Conservation (phyloP, 2,113 vertebrate genomes). For the Laticauda laticaudata region DNA sequence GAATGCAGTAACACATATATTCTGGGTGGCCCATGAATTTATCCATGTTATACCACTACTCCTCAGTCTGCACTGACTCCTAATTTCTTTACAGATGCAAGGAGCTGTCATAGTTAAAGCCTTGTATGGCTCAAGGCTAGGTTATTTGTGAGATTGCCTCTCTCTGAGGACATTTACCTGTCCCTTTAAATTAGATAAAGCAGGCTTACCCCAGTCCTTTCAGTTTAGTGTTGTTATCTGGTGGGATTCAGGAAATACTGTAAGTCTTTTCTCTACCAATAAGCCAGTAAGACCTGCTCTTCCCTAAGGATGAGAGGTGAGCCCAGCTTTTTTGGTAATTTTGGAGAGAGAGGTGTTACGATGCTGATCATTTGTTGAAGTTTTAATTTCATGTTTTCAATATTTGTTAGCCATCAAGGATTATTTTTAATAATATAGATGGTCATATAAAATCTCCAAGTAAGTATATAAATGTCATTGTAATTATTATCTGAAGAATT, state of each 20-base stretch:
- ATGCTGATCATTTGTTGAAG: background rate
- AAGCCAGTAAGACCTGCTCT: background rate
- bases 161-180: background rate
- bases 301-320: background rate
- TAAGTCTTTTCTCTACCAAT: background rate
- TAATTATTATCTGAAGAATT: background rate
- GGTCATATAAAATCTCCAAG: background rate
- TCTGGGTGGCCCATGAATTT: background rate
- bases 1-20: background rate
- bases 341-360: background rate
- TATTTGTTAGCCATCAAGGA: background rate
- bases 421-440: background rate
- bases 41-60: background rate
- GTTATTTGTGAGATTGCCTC: background rate
- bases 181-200: background rate
- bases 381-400: background rate
- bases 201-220: background rate
- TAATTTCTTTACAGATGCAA: background rate
- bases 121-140: background rate
- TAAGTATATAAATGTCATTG: background rate
- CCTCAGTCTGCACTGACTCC: background rate
- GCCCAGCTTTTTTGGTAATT: background rate
- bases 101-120: background rate
- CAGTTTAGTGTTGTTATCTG: background rate
- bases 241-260: background rate